Percentiles rank a stretch among this genome's conserved stretches.
phyloP scores from a whole-genome alignment of 2,888 invertebrate genomes.

The Leptinotarsa rubiginosa region DNA sequence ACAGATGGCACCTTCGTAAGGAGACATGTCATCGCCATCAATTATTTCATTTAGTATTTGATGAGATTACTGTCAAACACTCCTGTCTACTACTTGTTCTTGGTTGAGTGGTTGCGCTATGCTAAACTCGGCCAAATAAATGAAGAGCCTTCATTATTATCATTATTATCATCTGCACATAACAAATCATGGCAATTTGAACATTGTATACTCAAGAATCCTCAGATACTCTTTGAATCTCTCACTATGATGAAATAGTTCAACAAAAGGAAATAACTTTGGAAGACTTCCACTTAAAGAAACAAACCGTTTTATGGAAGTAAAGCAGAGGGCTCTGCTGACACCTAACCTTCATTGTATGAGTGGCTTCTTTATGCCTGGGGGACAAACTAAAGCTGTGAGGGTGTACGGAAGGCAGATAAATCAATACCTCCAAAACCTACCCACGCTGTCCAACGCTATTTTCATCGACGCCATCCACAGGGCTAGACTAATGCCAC shows the following conservation, averaged over 20 bases:
- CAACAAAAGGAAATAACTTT: background rate
- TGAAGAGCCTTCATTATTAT: too few relatives aligned
- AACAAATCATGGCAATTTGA: too few relatives aligned
- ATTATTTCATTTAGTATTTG: too few relatives aligned
- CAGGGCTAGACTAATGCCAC: slow-evolving; percentile 13
- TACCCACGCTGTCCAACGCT: slow-evolving; percentile 35
- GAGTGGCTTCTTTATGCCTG: slow-evolving; percentile 34
- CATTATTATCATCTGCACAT: too few relatives aligned
- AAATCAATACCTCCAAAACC: slow-evolving; percentile 38
- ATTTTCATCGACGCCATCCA: slow-evolving; percentile 34
- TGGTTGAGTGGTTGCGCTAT: too few relatives aligned
- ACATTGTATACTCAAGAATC: background rate
- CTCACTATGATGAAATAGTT: slow-evolving; percentile 4
- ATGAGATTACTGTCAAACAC: too few relatives aligned
- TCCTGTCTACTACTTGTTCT: too few relatives aligned
- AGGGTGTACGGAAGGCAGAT: slow-evolving; percentile 29
- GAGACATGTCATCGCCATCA: too few relatives aligned
- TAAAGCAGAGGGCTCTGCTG: slow-evolving; percentile 16
- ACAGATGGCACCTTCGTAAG: too few relatives aligned
- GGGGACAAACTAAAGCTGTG: slow-evolving; percentile 32
- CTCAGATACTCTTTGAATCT: background rate
- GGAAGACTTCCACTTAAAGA: slow-evolving; percentile 20
- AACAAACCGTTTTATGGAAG: slow-evolving; percentile 21
- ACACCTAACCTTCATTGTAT: slow-evolving; percentile 19
- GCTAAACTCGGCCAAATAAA: too few relatives aligned